Evolutionary conservation across 1,140 invertebrate species (phyloP), one percentile per base, ranked within the genome.

Genomic region (Copidosoma floridanum): DNA sequence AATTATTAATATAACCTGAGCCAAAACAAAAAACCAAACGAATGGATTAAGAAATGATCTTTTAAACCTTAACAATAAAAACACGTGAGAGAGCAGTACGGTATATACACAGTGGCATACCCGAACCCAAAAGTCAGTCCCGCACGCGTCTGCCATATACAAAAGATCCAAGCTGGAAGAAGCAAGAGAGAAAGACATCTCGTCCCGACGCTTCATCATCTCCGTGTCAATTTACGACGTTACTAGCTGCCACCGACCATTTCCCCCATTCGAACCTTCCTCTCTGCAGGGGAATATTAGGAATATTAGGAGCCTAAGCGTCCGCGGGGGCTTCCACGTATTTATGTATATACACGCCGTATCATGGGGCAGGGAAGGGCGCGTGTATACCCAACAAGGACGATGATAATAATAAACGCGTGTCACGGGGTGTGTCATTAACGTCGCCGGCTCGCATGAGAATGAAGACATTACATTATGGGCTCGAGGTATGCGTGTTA

Each of bases 401-500:
- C 6, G 6, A 32, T 32, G 57, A 62, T 62, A 62, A 62, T 62
- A 62, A 62, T 62, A 62, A 62, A 56, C 46, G 46, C 12, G 46
- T 52, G 53, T 56, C 60, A 56, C 29, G n/a, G 43, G 44, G 23
- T 27, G 32, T 32, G 32, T 61, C 52, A 61, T 56, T 57, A 57
- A 57, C 44, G 26, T 1, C 23, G 8, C 12, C 4, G 10, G 11
- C 38, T 56, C 53, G 53, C 60, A 62, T 62, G 54, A 56, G 53
- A 62, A 62, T 57, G 53, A 62, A 51, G 53, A 62, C 47, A 56
- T 62, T 62, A 62, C 47, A 56, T 62, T 62, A 62, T 41, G 29
- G 0, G 38, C n/a, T n/a, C n/a, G n/a, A n/a, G n/a, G n/a, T n/a
- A n/a, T n/a, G n/a, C n/a, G n/a, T n/a, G n/a, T n/a, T n/a, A n/a